Conservation (phyloP, 2,797 vertebrate genomes). For the Cercopithecus diana region DNA sequence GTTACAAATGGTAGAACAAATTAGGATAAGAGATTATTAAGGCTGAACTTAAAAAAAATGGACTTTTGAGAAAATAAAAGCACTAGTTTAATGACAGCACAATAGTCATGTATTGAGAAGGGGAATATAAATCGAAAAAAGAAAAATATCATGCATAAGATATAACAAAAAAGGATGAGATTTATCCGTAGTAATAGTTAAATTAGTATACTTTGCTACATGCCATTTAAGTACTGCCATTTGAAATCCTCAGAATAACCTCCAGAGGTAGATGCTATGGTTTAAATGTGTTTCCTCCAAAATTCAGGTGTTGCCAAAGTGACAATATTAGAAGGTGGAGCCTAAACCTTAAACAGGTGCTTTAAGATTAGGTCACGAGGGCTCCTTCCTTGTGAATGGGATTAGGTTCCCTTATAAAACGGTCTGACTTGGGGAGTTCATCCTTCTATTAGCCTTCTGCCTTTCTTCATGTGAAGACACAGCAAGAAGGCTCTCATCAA, state of each 20-base stretch:
- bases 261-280: not conserved
- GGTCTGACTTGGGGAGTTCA: not conserved
- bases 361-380: not conserved
- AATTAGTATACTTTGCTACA: not conserved
- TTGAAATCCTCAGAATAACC: not conserved
- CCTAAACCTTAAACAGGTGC: not conserved
- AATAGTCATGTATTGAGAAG: not conserved
- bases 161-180: not conserved
- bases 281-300: not conserved
- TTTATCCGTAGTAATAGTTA: not conserved
- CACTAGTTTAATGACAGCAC: not conserved
- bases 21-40: not conserved
- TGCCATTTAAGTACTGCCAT: not conserved
- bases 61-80: conserved; percentile 4
- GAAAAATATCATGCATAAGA: not conserved
- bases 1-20: not conserved
- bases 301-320: not conserved
- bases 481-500: not conserved
- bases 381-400: not conserved
- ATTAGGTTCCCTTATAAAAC: not conserved
- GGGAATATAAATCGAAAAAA: not conserved
- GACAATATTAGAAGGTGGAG: not conserved
- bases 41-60: not conserved
- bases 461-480: not conserved
- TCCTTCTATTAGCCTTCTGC: not conserved